phyloP scores from a whole-genome alignment of 2,888 invertebrate genomes.

The Chironomus tentans region DNA sequence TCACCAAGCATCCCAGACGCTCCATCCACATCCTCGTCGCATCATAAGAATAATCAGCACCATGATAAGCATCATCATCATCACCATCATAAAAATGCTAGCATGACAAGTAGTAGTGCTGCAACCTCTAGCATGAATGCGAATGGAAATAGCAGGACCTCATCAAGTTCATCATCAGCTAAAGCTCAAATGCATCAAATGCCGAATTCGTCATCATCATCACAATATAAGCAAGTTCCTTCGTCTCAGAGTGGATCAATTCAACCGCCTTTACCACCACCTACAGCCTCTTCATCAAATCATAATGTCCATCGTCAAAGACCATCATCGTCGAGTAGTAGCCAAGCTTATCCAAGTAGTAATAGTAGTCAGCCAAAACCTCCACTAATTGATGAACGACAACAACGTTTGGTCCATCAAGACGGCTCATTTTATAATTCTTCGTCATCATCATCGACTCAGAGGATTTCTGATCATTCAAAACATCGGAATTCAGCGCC shows the following conservation, averaged over 20 bases:
- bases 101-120: background rate
- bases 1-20: background rate
- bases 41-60: conserved; percentile 26
- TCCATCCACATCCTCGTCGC: conserved; percentile 27
- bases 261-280: background rate
- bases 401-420: background rate
- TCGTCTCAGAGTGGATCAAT: background rate
- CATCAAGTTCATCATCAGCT: background rate
- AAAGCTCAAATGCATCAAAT: background rate
- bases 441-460: background rate
- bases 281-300: background rate
- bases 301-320: background rate
- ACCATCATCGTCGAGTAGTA: background rate
- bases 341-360: background rate
- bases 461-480: background rate
- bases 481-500: background rate
- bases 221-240: background rate
- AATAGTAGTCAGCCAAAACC: background rate
- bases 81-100: conserved; percentile 10
- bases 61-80: conserved; percentile 8
- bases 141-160: background rate
- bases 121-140: background rate
- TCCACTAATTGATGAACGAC: too few species aligned
- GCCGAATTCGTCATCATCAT: background rate
- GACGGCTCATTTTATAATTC: background rate